Conservation (phyloP, 1,140 invertebrate genomes). For the Gonioctena quinquepunctata region DNA sequence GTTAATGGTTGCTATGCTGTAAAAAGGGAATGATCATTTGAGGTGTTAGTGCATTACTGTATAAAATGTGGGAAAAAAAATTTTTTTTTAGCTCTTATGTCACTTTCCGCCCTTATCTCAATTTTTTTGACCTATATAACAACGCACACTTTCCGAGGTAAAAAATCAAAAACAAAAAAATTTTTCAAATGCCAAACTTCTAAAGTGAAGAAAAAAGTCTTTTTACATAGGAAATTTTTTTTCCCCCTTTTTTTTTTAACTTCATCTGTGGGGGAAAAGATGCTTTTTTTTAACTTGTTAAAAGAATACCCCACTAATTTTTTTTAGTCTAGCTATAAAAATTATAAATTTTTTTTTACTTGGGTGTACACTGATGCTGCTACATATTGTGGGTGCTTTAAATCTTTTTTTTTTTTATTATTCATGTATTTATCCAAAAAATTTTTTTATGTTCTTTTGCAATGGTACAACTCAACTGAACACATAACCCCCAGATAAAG, state of each 20-base stretch:
- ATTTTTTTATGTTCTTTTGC: slow-evolving; percentile 48
- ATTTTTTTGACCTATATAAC: too few relatives aligned
- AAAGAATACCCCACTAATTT: too few relatives aligned
- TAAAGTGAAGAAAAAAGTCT: not conserved
- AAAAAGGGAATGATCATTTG: too few relatives aligned
- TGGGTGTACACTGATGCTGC: slow-evolving; percentile 55
- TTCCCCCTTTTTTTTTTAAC: not conserved
- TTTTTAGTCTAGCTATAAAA: too few relatives aligned
- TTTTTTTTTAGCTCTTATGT: too few relatives aligned
- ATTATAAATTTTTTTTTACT: slow-evolving; percentile 46
- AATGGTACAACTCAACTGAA: slow-evolving; percentile 53
- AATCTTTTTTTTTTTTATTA: slow-evolving; percentile 42
- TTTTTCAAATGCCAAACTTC: too few relatives aligned
- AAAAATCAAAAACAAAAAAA: too few relatives aligned
- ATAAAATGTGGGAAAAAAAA: too few relatives aligned
- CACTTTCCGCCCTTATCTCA: too few relatives aligned
- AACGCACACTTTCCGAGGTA: too few relatives aligned
- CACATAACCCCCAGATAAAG: slow-evolving; percentile 54
- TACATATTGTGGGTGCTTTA: slow-evolving; percentile 57
- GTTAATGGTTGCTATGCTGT: too few relatives aligned
- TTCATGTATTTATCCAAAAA: slow-evolving; percentile 50
- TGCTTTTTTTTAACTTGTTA: not conserved
- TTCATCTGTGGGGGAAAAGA: not conserved
- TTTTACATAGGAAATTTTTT: not conserved
- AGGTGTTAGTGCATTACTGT: too few relatives aligned